Evolutionary conservation across 2,888 invertebrate genomes (phyloP).

Genomic region (Philopedon plagiatum): DNA sequence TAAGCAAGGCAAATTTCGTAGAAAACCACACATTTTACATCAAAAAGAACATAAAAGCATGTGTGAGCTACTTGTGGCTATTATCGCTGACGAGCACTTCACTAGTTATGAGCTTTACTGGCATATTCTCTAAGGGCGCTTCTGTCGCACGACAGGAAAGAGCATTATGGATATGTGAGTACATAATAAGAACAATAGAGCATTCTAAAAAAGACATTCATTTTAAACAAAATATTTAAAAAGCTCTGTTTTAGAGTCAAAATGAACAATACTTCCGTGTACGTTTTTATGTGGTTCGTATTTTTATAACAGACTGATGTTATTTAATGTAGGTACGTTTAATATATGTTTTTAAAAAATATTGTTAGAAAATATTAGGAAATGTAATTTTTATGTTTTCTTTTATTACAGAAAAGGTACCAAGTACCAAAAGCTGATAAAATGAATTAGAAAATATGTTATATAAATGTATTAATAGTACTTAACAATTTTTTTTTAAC

Average conservation of each 20-base stretch:
- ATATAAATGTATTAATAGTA: no score
- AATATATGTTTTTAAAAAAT: no score
- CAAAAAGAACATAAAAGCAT: slow-evolving; percentile 65
- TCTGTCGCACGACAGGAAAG: slow-evolving; percentile 57
- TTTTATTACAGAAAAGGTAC: no score
- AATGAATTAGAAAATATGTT: no score
- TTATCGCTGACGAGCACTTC: slow-evolving; percentile 67
- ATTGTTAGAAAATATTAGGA: no score
- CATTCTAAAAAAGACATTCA: slow-evolving; percentile 40
- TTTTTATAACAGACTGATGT: neutral
- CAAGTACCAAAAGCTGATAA: no score
- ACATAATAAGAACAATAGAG: slow-evolving; percentile 50
- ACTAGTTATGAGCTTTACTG: slow-evolving; percentile 62
- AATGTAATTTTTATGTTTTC: no score
- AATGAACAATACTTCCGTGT: slow-evolving; percentile 12
- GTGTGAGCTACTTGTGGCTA: slow-evolving; percentile 67
- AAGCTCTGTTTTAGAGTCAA: slow-evolving; percentile 42
- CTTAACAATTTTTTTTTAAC: no score
- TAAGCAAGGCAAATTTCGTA: slow-evolving; percentile 66
- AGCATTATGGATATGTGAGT: slow-evolving; percentile 57
- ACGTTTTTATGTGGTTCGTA: neutral
- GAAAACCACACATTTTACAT: slow-evolving; percentile 65
- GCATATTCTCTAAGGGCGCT: slow-evolving; percentile 61
- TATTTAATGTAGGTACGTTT: no score
- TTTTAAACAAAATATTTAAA: slow-evolving; percentile 57